A percentile compares a stretch with the other conserved stretches of the same genome.
Evolutionary conservation across 2,113 vertebrate genomes (phyloP).

Genomic region (Callocephalon fimbriatum): DNA sequence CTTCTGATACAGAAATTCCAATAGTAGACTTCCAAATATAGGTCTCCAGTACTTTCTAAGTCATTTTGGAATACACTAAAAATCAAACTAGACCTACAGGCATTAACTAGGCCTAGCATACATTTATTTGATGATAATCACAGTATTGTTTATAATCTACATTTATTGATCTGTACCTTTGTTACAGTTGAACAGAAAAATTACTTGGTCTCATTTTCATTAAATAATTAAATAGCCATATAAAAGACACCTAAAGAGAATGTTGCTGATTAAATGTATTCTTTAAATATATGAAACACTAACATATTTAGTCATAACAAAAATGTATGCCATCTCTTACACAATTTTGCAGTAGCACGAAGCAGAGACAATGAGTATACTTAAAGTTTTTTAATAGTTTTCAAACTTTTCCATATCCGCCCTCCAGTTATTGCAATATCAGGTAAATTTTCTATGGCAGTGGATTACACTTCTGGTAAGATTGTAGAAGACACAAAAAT

Average conservation of each 20-base stretch:
- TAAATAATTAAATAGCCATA: neutral
- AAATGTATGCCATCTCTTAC: neutral
- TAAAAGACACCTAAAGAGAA: neutral
- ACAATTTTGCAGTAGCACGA: neutral
- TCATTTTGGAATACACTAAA: neutral
- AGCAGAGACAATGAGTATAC: neutral
- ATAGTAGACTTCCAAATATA: neutral
- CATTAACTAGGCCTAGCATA: neutral
- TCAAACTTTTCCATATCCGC: neutral
- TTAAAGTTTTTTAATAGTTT: neutral
- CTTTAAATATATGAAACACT: neutral
- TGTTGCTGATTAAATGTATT: neutral
- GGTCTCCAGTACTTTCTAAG: neutral
- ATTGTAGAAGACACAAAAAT: neutral
- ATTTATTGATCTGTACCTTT: neutral
- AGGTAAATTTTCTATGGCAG: neutral
- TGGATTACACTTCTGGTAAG: neutral
- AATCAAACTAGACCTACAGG: neutral
- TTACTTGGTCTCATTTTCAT: neutral
- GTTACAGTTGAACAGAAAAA: neutral
- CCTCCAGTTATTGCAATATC: neutral
- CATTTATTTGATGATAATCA: neutral
- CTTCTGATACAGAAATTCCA: neutral
- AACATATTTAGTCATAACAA: neutral
- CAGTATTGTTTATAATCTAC: neutral